These are phyloP conservation scores for Thumatha senex DNA, from an alignment of 2,888 invertebrate species.

Conservation along the genomic window DNA sequence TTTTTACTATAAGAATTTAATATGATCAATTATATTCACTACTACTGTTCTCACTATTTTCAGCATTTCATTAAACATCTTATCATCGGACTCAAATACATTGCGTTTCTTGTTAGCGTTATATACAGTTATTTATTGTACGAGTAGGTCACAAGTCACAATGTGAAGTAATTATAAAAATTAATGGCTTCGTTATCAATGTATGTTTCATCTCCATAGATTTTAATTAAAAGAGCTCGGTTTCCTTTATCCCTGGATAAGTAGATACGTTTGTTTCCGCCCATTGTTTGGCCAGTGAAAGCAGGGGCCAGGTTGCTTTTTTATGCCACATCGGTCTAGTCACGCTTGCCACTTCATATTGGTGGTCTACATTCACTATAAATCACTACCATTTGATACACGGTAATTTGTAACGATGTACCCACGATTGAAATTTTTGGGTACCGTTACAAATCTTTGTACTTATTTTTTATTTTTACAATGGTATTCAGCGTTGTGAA, in stretches of 20 bases:
- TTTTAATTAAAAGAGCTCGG: conserved; percentile 51
- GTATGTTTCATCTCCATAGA: conserved; percentile 58
- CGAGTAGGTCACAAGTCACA: conserved; percentile 47
- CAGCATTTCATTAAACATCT: conserved; percentile 38
- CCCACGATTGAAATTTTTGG: conserved; percentile 21
- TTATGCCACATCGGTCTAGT: conserved; percentile 18
- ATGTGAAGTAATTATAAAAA: conserved; percentile 61
- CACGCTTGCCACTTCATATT: conserved; percentile 15
- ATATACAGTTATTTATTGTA: conserved; percentile 40
- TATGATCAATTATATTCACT: too few species aligned
- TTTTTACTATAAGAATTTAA: too few species aligned
- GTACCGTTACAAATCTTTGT: conserved; percentile 30
- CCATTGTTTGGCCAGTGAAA: conserved; percentile 40
- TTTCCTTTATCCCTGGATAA: conserved; percentile 20
- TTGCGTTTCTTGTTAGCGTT: conserved; percentile 32
- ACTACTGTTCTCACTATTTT: conserved; percentile 22
- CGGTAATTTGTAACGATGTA: conserved; percentile 23
- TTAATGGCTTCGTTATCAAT: conserved; percentile 72
- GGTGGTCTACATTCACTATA: conserved; percentile 24
- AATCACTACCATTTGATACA: conserved; percentile 28
- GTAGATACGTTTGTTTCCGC: conserved; percentile 13
- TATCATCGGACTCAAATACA: conserved; percentile 34
- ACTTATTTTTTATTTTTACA: conserved; percentile 19
- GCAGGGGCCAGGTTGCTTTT: conserved; percentile 25
- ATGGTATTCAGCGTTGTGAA: not conserved